Evolutionary conservation across 2,797 vertebrate species (phyloP).

Genomic region (Peromyscus aztecus): DNA sequence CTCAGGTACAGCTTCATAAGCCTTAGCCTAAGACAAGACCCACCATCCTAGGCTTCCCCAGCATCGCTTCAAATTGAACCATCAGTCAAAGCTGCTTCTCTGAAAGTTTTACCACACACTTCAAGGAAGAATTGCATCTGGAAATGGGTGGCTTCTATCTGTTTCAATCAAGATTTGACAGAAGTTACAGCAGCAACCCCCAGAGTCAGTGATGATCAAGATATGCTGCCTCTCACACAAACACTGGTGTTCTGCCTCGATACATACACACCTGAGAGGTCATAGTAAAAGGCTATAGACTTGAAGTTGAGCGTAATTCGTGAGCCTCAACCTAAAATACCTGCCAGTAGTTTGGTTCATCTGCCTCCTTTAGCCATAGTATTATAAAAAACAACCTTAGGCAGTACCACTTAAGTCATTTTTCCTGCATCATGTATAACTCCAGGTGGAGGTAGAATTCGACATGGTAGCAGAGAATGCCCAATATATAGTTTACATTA

Average conservation of each 20-base stretch:
- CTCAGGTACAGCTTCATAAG: not conserved
- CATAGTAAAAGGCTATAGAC: not conserved
- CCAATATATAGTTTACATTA: not conserved
- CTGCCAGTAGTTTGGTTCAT: not conserved
- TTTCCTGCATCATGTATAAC: not conserved
- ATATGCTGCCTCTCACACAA: not conserved
- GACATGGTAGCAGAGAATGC: not conserved
- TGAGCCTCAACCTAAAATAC: not conserved
- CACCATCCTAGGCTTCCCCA: not conserved
- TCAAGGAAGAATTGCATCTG: not conserved
- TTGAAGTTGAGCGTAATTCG: not conserved
- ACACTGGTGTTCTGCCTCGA: not conserved
- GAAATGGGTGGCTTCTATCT: not conserved
- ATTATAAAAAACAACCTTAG: not conserved
- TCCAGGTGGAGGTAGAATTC: not conserved
- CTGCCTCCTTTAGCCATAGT: not conserved
- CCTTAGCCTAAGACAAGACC: not conserved
- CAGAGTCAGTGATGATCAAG: not conserved
- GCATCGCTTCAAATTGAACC: not conserved
- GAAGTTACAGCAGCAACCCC: not conserved
- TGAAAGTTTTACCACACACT: not conserved
- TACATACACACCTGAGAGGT: not conserved
- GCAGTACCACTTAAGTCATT: not conserved
- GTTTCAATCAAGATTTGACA: not conserved
- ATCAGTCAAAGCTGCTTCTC: not conserved